Evolutionary conservation across 2,888 invertebrate genomes (phyloP).

Genomic region (Sepiola atlantica): DNA sequence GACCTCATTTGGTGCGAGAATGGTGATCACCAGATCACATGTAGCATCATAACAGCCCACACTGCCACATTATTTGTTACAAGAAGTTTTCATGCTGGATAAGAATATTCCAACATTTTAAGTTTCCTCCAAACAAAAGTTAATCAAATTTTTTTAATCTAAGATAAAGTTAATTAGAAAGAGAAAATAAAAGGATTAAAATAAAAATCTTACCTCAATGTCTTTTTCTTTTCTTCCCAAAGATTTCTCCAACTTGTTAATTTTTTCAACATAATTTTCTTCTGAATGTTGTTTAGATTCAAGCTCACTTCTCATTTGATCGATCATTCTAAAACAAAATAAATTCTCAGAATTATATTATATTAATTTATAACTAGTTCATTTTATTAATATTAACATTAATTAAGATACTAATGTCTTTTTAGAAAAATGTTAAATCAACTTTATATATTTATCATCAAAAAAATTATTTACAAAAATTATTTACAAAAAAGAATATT

Average conservation of each 20-base stretch:
- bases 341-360: background rate
- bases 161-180: background rate
- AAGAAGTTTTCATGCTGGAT: background rate
- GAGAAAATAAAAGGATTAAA: background rate
- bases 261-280: conserved; percentile 44
- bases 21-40: too few species aligned
- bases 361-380: background rate
- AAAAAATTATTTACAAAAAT: background rate
- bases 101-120: background rate
- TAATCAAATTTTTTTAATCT: background rate
- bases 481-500: background rate
- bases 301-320: conserved; percentile 39
- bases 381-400: background rate
- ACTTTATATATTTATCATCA: background rate
- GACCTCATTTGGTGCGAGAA: too few species aligned
- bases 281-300: conserved; percentile 41
- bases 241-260: conserved; percentile 47
- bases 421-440: background rate
- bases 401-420: background rate
- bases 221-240: conserved; percentile 47
- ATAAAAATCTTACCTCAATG: conserved; percentile 42
- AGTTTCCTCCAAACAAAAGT: background rate
- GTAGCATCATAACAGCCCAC: too few species aligned
- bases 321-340: background rate
- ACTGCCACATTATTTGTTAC: background rate